These are phyloP conservation scores for Pavo muticus DNA, from an alignment of 2,113 vertebrate species.

Conservation along the genomic window DNA sequence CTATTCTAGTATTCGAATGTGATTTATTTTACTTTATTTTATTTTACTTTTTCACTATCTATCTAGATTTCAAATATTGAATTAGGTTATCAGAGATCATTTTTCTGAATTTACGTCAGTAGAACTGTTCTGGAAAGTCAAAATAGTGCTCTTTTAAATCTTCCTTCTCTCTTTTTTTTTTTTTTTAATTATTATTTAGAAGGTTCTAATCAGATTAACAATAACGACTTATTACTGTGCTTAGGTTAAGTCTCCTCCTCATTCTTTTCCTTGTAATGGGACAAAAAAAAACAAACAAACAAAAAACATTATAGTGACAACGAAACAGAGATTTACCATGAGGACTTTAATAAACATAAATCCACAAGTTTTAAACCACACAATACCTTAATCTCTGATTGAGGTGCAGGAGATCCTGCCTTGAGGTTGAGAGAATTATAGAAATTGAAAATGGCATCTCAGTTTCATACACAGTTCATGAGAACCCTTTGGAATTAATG, in stretches of 20 bases:
- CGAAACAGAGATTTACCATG: background rate
- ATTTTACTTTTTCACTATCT: background rate
- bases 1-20: background rate
- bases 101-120: background rate
- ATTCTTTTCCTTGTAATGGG: background rate
- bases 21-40: background rate
- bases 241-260: background rate
- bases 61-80: background rate
- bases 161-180: background rate
- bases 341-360: background rate
- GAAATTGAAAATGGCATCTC: background rate
- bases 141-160: background rate
- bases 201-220: background rate
- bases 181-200: background rate
- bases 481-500: background rate
- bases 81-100: background rate
- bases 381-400: background rate
- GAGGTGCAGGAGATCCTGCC: background rate
- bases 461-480: rapidly evolving
- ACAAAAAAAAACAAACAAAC: too few species aligned
- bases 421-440: background rate
- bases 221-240: background rate
- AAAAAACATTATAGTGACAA: background rate
- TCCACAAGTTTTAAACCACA: background rate
- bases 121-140: background rate